Evolutionary conservation across 2,113 vertebrate genomes (phyloP).

Genomic region (Gallinago media): DNA sequence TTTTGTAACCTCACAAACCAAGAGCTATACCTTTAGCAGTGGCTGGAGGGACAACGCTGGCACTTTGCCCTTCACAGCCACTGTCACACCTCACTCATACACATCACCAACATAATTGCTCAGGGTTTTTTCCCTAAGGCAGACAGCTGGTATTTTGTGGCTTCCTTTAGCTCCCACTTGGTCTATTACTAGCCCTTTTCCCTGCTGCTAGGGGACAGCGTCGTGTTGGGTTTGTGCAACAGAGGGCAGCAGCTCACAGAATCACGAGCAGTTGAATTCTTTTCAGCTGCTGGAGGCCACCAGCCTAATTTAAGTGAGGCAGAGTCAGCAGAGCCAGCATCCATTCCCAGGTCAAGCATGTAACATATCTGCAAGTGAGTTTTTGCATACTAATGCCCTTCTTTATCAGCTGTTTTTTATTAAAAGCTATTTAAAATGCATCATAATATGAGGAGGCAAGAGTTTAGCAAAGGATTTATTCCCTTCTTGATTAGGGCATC

Average conservation of each 20-base stretch:
- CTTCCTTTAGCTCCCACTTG: not conserved
- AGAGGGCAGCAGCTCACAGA: conserved; percentile 55
- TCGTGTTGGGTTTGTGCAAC: not conserved
- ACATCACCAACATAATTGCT: not conserved
- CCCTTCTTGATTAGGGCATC: not conserved
- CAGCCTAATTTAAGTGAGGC: not conserved
- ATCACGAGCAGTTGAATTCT: not conserved
- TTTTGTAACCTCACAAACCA: rapidly evolving
- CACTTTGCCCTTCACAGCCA: not conserved
- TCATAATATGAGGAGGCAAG: not conserved
- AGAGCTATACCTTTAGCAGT: not conserved
- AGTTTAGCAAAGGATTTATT: not conserved
- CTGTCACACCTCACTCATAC: not conserved
- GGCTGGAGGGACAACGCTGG: not conserved
- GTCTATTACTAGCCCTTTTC: not conserved
- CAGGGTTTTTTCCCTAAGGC: not conserved
- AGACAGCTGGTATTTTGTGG: not conserved
- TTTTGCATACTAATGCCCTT: not conserved
- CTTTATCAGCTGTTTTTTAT: not conserved
- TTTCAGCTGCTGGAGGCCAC: not conserved
- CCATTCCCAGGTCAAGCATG: not conserved
- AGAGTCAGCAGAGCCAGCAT: not conserved
- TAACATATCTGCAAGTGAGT: not conserved
- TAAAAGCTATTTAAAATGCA: not conserved
- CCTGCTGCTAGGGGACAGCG: not conserved